These are phyloP conservation scores for Drosophila borealis DNA, from an alignment of 2,888 invertebrate genomes.

Conservation along the genomic window DNA sequence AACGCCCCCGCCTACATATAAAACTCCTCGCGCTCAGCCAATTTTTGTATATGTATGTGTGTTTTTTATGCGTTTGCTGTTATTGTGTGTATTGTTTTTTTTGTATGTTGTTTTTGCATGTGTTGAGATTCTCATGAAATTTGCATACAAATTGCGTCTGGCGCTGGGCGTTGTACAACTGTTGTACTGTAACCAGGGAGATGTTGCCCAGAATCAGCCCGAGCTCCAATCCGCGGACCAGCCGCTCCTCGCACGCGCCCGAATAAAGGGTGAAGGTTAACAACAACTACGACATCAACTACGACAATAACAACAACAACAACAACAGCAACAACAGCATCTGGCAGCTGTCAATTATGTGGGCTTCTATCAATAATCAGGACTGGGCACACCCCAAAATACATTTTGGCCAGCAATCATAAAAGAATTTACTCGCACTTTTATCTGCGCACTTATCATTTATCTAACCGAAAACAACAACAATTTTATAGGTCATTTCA, in stretches of 20 bases:
- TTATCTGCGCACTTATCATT: constrained; percentile 10
- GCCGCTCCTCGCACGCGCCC: constrained; percentile 15
- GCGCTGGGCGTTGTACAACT: constrained; percentile 54
- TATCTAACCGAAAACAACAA: neutral
- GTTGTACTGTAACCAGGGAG: constrained; percentile 32
- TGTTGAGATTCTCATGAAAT: constrained; percentile 82
- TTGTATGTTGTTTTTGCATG: constrained; percentile 69
- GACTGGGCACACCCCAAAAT: constrained; percentile 21
- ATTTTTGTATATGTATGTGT: constrained; percentile 14
- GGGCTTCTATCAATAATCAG: constrained; percentile 64
- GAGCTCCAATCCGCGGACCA: constrained; percentile 12
- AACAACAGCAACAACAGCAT: constrained; percentile 31
- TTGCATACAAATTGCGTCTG: constrained; percentile 84
- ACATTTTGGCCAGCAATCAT: constrained; percentile 29
- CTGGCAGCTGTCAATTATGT: constrained; percentile 66
- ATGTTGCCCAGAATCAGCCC: constrained; percentile 19
- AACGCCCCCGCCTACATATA: neutral
- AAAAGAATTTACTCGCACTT: constrained; percentile 19
- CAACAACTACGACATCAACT: constrained; percentile 31
- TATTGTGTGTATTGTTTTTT: constrained; percentile 26
- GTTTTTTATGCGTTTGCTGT: constrained; percentile 36
- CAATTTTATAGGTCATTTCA: neutral
- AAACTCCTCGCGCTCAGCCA: constrained; percentile 16
- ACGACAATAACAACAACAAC: constrained; percentile 20
- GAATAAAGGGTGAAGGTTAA: constrained; percentile 52